phyloP scores from a whole-genome alignment of 2,113 vertebrate species.

The Myodes glareolus region DNA sequence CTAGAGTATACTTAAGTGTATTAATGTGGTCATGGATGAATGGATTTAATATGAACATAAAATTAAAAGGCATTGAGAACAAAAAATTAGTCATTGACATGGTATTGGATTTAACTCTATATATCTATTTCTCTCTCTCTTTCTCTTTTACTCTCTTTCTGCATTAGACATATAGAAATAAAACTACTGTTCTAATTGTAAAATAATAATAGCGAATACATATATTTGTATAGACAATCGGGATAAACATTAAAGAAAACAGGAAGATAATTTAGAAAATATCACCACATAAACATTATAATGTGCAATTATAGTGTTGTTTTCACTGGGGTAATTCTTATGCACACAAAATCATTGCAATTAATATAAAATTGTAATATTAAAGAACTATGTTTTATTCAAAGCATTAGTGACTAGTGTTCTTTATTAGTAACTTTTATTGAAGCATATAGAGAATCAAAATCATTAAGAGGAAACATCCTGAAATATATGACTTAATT shows the following conservation, averaged over 20 bases:
- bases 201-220: background rate
- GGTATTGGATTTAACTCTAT: background rate
- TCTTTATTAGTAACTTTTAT: background rate
- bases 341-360: background rate
- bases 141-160: background rate
- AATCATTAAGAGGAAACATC: background rate
- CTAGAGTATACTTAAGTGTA: background rate
- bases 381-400: background rate
- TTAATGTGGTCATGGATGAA: background rate
- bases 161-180: background rate
- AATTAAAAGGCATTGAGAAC: background rate
- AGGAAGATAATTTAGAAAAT: background rate
- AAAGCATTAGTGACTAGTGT: background rate
- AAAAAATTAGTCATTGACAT: background rate
- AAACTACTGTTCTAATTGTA: background rate
- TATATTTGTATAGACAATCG: background rate
- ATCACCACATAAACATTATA: background rate
- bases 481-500: background rate
- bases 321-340: background rate
- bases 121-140: background rate
- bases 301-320: background rate
- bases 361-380: background rate
- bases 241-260: background rate
- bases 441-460: background rate
- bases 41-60: background rate